Conservation (phyloP, 2,113 vertebrate genomes). For the Limanda limanda region DNA sequence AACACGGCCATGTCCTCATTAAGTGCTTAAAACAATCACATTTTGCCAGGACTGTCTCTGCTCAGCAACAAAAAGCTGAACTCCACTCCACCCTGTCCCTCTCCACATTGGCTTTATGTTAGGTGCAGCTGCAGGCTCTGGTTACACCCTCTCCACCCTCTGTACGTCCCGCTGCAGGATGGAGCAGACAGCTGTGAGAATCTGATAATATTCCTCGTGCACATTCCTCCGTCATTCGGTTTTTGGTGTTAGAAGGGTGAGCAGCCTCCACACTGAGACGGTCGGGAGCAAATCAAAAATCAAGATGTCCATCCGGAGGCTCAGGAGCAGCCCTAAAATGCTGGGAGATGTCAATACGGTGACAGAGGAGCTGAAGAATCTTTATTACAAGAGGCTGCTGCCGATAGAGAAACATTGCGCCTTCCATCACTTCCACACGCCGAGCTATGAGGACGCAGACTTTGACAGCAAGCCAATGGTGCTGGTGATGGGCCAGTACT, state of each 20-base stretch:
- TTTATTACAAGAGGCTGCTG: constrained; percentile 87
- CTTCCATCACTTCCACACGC: constrained; percentile 90
- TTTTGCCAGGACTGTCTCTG: constrained; percentile 56
- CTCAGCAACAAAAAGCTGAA: constrained; percentile 53
- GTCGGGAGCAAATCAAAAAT: background rate
- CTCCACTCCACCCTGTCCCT: constrained; percentile 76
- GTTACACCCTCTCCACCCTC: constrained; percentile 82
- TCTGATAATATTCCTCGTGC: constrained; percentile 60
- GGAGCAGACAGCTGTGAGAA: constrained; percentile 73
- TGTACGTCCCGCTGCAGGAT: constrained; percentile 66
- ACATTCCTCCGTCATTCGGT: constrained; percentile 57
- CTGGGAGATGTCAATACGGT: constrained; percentile 85
- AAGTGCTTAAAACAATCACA: constrained; percentile 10
- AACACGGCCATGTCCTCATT: background rate
- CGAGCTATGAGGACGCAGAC: constrained; percentile 88
- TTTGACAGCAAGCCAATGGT: constrained; percentile 94
- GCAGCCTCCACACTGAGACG: constrained; percentile 23
- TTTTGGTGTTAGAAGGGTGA: constrained; percentile 41
- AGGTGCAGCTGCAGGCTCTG: constrained; percentile 78
- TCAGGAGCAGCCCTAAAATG: constrained; percentile 74
- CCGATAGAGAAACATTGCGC: constrained; percentile 88
- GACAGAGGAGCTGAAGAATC: constrained; percentile 86
- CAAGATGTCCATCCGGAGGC: constrained; percentile 68
- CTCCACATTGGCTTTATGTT: constrained; percentile 64
- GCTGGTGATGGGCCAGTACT: constrained; percentile 91